Evolutionary conservation across 2,113 vertebrate genomes (phyloP), one percentile per base, ranked within the genome.

Genomic region (Ailurus styani): DNA sequence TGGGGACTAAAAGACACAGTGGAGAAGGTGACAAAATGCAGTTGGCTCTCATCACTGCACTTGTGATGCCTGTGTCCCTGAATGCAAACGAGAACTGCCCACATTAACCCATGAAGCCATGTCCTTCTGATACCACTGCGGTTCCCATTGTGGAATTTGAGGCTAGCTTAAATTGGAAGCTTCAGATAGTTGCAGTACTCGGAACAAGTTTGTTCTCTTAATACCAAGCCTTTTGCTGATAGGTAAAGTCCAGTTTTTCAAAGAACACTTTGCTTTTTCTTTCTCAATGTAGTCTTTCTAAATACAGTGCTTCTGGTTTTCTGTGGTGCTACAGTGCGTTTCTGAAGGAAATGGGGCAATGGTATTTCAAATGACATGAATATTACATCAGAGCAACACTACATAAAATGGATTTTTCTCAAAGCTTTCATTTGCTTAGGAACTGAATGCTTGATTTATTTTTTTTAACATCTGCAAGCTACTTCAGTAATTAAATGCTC

Each of bases 401-500:
- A 37, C 45, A 23, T 42, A 47, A 62, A 68, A 72, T 13, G 47
- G 37, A 3, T 20, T 68, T 75, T 83, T 77, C 83, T 89, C 37
- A 25, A 62, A 88, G 84, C 60, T 70, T 84, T 27, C 31, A 6
- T 78, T 68, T 54, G 82, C 27, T 82, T 50, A 66, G 88, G 68
- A 91, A 82, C 15, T 23, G n/a, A 96, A 91, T 37, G 7, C 29
- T 81, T 85, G 27, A n/a, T 72, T 78, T 78, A 15, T 57, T 23
- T 93, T 87, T 79, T 54, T 68, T 14, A 6, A 64, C 50, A 95
- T 91, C 84, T 84, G n/a, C 50, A 82, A 83, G 23, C 34, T 77
- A 42, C 68, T 95, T 92, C 60, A 92, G 31, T 62, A 93, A 93
- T 93, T 92, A 91, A 84, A 78, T 84, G 13, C 10, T 23, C 50